phyloP scores from a whole-genome alignment of 2,888 invertebrate genomes.

The Autographa gamma region DNA sequence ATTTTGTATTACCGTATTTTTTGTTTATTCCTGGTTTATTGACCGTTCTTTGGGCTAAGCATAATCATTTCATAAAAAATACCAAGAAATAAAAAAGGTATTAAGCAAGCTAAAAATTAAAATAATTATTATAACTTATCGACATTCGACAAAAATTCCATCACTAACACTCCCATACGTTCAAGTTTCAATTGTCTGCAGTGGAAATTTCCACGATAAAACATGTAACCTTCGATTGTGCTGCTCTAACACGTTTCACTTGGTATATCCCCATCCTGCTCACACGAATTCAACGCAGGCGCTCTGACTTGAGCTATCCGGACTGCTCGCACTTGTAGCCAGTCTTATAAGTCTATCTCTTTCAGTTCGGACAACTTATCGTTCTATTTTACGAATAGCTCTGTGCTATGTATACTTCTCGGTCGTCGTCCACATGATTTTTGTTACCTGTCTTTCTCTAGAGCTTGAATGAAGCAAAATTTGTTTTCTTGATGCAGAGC shows the following conservation, averaged over 20 bases:
- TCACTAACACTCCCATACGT: slow-evolving; percentile 75
- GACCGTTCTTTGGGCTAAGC: too few species aligned
- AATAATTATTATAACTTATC: slow-evolving; percentile 35
- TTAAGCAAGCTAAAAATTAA: neutral
- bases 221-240: slow-evolving; percentile 83
- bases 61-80: neutral
- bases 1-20: too few species aligned
- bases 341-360: slow-evolving; percentile 74
- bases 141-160: slow-evolving; percentile 61
- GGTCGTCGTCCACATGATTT: slow-evolving; percentile 87
- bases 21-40: too few species aligned
- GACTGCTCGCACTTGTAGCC: slow-evolving; percentile 71
- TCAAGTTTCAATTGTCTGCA: slow-evolving; percentile 88
- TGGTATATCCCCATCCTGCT: slow-evolving; percentile 74
- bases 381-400: slow-evolving; percentile 89
- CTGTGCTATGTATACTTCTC: slow-evolving; percentile 89
- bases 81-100: neutral
- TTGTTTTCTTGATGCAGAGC: slow-evolving; percentile 86
- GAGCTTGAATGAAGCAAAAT: slow-evolving; percentile 87
- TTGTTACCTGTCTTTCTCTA: slow-evolving; percentile 89
- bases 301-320: slow-evolving; percentile 83
- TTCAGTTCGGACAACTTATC: slow-evolving; percentile 76
- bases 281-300: slow-evolving; percentile 81
- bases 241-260: slow-evolving; percentile 70
- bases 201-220: slow-evolving; percentile 88